These are phyloP conservation scores for Coendou prehensilis DNA, from an alignment of 2,797 vertebrate species.

Conservation along the genomic window DNA sequence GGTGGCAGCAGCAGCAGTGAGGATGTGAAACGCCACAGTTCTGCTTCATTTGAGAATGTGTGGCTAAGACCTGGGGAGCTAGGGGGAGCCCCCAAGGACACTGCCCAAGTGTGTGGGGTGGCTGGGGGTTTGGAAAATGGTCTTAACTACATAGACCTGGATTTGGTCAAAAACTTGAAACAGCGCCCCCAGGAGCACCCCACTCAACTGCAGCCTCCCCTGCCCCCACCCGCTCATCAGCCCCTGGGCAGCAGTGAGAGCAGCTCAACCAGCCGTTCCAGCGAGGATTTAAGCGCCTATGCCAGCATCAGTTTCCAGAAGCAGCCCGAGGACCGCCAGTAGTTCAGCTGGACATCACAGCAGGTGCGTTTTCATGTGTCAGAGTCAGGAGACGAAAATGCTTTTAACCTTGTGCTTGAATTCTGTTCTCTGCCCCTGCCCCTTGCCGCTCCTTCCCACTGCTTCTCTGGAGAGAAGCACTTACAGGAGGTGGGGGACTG, in stretches of 20 bases:
- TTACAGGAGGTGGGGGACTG: background rate
- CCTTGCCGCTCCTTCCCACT: background rate
- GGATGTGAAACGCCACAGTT: conserved; percentile 93
- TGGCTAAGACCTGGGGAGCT: conserved; percentile 91
- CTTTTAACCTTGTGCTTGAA: conserved; percentile 13
- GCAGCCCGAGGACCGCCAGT: conserved; percentile 89
- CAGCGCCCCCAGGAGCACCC: conserved; percentile 83
- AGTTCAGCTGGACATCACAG: conserved; percentile 87
- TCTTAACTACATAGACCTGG: conserved; percentile 95
- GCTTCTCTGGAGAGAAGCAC: conserved; percentile 5
- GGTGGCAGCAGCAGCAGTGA: conserved; percentile 76
- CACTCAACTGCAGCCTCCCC: conserved; percentile 80
- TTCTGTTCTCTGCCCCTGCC: background rate
- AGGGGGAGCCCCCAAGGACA: conserved; percentile 80
- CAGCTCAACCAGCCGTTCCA: conserved; percentile 84
- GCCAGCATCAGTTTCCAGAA: conserved; percentile 95
- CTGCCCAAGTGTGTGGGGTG: conserved; percentile 72
- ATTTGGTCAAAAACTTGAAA: conserved; percentile 91
- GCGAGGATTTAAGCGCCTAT: conserved; percentile 92
- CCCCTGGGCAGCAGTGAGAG: conserved; percentile 82
- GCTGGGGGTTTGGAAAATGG: conserved; percentile 88
- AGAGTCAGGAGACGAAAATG: conserved; percentile 39
- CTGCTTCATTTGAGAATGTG: conserved; percentile 94
- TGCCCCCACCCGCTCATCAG: conserved; percentile 79
- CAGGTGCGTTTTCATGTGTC: conserved; percentile 89